Percentiles rank a stretch among this genome's conserved stretches.
Conservation (phyloP, 2,797 vertebrate species). For the Phalloptychus januarius region DNA sequence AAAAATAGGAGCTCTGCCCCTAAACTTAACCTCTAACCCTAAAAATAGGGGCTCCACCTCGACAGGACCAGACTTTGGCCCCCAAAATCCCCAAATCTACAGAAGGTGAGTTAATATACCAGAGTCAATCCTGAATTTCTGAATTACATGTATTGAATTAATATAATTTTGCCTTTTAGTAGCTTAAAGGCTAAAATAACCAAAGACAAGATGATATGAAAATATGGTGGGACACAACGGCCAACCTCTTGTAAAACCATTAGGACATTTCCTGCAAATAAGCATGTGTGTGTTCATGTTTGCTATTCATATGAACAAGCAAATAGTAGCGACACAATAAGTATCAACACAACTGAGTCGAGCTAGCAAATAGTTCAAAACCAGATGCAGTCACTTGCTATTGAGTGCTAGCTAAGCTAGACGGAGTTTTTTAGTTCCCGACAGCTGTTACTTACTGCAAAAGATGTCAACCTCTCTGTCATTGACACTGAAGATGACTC, state of each 20-base stretch:
- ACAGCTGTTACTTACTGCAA: background rate
- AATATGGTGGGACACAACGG: no score
- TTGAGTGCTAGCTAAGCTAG: background rate
- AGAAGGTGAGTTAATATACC: no score
- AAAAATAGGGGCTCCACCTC: no score
- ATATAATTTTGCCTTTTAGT: no score
- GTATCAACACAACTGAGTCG: slow-evolving; percentile 8
- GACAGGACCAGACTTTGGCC: no score
- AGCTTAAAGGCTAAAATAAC: no score
- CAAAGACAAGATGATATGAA: background rate
- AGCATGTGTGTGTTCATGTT: background rate
- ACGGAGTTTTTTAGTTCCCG: background rate
- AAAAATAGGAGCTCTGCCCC: no score
- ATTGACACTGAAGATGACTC: background rate
- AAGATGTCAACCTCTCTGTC: background rate
- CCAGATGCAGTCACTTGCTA: slow-evolving; percentile 19
- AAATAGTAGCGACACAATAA: slow-evolving; percentile 35
- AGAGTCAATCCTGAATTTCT: no score
- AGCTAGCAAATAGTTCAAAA: background rate
- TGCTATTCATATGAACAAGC: background rate
- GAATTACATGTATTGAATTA: no score
- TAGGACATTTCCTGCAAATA: background rate
- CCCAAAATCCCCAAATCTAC: no score
- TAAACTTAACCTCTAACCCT: no score
- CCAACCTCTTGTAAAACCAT: background rate